Evolutionary conservation across 2,113 vertebrate genomes (phyloP).

Genomic region (Apodemus speciosus): DNA sequence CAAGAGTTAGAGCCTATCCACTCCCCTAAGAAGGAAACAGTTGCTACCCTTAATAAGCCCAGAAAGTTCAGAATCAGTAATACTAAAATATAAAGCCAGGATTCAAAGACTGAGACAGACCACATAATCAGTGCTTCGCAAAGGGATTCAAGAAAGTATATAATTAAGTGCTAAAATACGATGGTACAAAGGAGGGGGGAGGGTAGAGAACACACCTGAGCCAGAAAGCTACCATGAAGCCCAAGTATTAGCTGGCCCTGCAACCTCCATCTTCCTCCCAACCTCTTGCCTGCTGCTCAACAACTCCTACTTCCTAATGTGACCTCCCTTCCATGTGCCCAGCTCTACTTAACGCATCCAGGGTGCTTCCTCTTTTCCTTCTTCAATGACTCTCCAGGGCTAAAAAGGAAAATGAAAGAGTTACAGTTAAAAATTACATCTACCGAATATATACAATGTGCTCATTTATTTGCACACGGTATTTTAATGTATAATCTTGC

Average conservation of each 20-base stretch:
- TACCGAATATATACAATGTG: neutral
- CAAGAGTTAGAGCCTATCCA: neutral
- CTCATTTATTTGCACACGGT: constrained; percentile 34
- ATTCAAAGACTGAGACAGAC: constrained; percentile 16
- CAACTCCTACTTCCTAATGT: neutral
- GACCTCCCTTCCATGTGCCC: constrained; percentile 3
- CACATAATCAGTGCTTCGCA: constrained; percentile 19
- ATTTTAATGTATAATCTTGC: constrained; percentile 13
- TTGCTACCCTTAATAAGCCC: neutral
- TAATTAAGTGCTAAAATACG: constrained; percentile 37
- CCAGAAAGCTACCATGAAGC: neutral
- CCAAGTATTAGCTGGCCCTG: neutral
- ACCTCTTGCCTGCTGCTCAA: neutral
- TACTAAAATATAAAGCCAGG: constrained; percentile 47
- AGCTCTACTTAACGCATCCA: constrained; percentile 43
- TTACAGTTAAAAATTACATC: constrained; percentile 54
- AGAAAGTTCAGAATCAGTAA: neutral
- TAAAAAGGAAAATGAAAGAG: constrained; percentile 52
- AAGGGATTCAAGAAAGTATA: constrained; percentile 1
- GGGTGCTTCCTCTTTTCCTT: constrained; percentile 48
- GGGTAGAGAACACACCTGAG: neutral
- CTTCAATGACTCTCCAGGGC: constrained; percentile 47
- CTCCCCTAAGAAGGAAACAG: neutral
- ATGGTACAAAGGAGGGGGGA: neutral
- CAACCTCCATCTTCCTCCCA: neutral